A percentile compares a stretch with the other conserved stretches of the same genome.
Evolutionary conservation across 2,113 vertebrate genomes (phyloP).

Genomic region (Hippocampus comes): DNA sequence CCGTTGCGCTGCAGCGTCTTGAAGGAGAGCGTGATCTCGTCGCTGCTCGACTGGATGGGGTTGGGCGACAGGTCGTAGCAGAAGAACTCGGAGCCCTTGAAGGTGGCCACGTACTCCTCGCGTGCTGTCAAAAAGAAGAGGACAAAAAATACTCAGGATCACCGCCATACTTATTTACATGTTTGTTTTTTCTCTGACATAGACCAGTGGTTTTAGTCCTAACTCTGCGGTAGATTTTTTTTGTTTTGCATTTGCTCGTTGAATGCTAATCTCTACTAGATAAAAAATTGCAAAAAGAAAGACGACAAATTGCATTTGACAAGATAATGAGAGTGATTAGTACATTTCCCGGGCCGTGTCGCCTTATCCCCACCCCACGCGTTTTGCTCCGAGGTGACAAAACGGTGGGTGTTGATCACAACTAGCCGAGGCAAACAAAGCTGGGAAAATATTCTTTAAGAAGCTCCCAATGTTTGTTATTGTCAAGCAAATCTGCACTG

Average conservation of each 20-base stretch:
- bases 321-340: slow-evolving; percentile 42
- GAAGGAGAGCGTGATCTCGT: slow-evolving; percentile 98
- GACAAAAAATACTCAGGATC: neutral
- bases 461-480: slow-evolving; percentile 59
- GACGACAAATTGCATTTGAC: neutral
- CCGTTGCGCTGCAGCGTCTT: slow-evolving; percentile 99
- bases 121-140: slow-evolving; percentile 75
- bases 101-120: slow-evolving; percentile 96
- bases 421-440: slow-evolving; percentile 48
- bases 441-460: slow-evolving; percentile 56
- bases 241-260: no score
- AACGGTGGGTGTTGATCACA: slow-evolving; percentile 63
- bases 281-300: neutral
- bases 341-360: slow-evolving; percentile 26
- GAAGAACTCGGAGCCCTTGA: slow-evolving; percentile 99
- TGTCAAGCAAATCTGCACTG: slow-evolving; percentile 61
- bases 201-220: neutral
- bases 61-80: slow-evolving; percentile 98
- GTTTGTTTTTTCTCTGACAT: neutral
- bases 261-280: neutral
- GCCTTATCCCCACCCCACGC: slow-evolving; percentile 44
- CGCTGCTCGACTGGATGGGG: slow-evolving; percentile 98
- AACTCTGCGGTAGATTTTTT: neutral
- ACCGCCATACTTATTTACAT: no score
- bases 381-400: slow-evolving; percentile 51